Evolutionary conservation across 2,113 vertebrate species (phyloP), one percentile per base, ranked within the genome.

Genomic region (Salvator merianae): DNA sequence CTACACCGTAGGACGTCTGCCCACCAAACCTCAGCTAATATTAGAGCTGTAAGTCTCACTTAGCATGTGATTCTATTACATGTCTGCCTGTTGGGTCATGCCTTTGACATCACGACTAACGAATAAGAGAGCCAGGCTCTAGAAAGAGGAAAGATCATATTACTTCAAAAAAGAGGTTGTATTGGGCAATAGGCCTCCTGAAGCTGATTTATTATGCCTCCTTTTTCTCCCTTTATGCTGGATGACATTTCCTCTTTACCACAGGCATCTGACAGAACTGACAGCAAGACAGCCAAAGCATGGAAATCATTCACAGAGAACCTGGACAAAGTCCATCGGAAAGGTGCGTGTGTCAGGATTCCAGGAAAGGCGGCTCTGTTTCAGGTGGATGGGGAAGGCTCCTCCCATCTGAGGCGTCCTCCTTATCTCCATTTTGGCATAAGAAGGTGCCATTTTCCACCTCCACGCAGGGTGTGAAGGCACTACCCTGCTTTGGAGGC

Each of bases 231-330:
- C 59, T 55, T 63, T 50, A 47, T 18, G 12, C 5, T 59, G 20
- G 22, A 16, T 82, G 14, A 4, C 43, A 24, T 63, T 72, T 72
- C n/a, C 26, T 65, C 38, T 77, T 38, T 73, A 3, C 59, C 9
- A 5, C 66, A 86, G 85, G 74, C 24, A n/a, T 72, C n/a, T 38
- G 26, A 65, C 1, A 6, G 7, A 1, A 16, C 32, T 3, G 4
- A 47, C 4, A 28, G 30, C 24, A 53, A 77, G 32, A 72, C 83
- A 13, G 68, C 38, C 22, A 18, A 40, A 10, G 36, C 40, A 0
- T 86, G 85, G 85, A 40, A 78, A 65, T n/a, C 4, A 18, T 53
- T 86, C 36, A 63, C 38, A 28, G 24, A 72, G 12, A 47, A 77
- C n/a, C 28, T 86, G 14, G 5, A 77, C 1, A 72, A 72, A 5